Percentiles rank a stretch among this genome's conserved stretches.
Conservation (phyloP, 2,113 vertebrate genomes). For the Varanus salvator region DNA sequence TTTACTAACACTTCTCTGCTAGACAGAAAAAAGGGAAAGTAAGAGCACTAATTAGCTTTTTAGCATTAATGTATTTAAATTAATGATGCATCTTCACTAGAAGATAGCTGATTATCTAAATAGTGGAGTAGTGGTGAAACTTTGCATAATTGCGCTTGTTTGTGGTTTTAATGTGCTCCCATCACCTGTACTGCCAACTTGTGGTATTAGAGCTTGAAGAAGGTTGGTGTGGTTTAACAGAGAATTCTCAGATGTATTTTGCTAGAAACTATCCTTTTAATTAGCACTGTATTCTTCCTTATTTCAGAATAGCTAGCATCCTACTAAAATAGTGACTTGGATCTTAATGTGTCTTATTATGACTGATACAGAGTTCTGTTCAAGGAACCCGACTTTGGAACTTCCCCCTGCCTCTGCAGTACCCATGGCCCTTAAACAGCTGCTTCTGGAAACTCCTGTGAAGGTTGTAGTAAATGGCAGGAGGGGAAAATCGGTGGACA, state of each 20-base stretch:
- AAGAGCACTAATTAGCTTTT: not conserved
- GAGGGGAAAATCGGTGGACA: no score
- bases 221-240: not conserved
- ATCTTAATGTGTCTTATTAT: no score
- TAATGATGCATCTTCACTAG: not conserved
- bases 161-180: not conserved
- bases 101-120: not conserved
- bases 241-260: not conserved
- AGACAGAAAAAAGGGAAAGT: not conserved
- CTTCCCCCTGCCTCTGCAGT: no score
- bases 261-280: not conserved
- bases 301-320: not conserved
- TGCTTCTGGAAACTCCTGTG: no score
- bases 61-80: not conserved
- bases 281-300: not conserved
- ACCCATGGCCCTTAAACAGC: no score
- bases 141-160: not conserved
- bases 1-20: not conserved
- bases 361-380: no score
- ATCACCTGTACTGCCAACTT: not conserved
- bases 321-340: not conserved
- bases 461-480: no score
- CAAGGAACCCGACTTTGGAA: no score
- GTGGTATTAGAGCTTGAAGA: not conserved
- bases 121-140: not conserved